Conservation (phyloP, 2,113 vertebrate species). For the Pachycephala philippinensis region DNA sequence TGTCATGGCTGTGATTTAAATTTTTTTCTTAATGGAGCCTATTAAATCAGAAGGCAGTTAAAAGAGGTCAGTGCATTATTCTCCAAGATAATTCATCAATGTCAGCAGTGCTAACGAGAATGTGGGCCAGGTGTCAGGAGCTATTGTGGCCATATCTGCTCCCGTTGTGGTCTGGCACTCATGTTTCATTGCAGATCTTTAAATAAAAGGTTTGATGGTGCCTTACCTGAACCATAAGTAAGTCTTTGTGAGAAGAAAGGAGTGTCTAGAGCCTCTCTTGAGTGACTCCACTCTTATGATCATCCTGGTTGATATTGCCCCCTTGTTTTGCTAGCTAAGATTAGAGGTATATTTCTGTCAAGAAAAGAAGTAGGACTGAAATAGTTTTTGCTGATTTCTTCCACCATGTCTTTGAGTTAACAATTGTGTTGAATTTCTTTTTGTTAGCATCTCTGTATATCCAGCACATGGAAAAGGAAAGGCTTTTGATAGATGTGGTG, state of each 20-base stretch:
- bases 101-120: background rate
- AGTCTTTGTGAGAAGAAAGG: background rate
- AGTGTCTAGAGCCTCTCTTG: background rate
- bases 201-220: background rate
- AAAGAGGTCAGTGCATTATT: slow-evolving; percentile 21
- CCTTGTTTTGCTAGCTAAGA: background rate
- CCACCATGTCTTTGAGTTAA: background rate
- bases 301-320: background rate
- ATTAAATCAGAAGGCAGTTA: slow-evolving; percentile 3
- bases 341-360: background rate
- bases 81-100: background rate
- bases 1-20: background rate
- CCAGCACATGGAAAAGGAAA: background rate
- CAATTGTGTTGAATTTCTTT: background rate
- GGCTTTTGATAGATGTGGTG: background rate
- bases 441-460: background rate
- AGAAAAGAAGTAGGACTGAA: background rate
- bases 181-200: background rate
- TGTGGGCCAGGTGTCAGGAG: background rate
- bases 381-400: background rate
- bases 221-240: background rate
- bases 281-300: background rate
- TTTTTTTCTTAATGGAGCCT: background rate
- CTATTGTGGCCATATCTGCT: background rate
- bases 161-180: background rate